Evolutionary conservation across 2,113 vertebrate species (phyloP), one percentile per base, ranked within the genome.

Genomic region (Steatornis caripensis): DNA sequence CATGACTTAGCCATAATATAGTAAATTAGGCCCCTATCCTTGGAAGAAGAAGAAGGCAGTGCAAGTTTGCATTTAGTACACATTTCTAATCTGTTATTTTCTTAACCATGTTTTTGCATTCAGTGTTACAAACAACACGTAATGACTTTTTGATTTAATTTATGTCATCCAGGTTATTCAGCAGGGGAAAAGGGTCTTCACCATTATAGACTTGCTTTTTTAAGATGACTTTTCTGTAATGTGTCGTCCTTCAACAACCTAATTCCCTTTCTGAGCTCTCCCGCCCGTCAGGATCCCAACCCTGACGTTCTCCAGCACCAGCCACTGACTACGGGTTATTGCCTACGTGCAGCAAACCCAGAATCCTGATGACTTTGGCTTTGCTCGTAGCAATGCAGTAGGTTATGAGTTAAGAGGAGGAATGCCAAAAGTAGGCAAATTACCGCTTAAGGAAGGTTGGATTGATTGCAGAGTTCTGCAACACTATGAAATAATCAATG

Each of bases 171-270:
- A 34, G 22, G 46, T 66, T 91, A 81, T 27, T 76, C 53, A n/a
- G 48, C 34, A 19, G 36, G 61, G 32, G 4, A 48, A n/a, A 66
- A 68, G 11, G 37, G 24, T 54, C 57, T 54, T n/a, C 9, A 36
- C 23, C 3, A 1, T 65, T 54, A n/a, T 2, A 62, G n/a, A 34
- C 21, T 45, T 60, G 61, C 51, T 80, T 49, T 75, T 90, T 83
- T 70, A 46, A 45, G 36, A 14, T 34, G 23, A 20, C 29, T 60
- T 64, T 65, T 45, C 36, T n/a, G 27, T 37, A 54, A 26, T 8
- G 0, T 12, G 26, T 58, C 1, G 0, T 49, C 49, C 61, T 58
- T 43, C 27, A 49, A 22, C 0, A 15, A 49, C 62, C 19, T 12
- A 2, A 11, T 76, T 81, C 51, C 51, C 41, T 66, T 46, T 61